Evolutionary conservation across 1,140 invertebrate species (phyloP), one percentile per base, ranked within the genome.

Genomic region (Drosophila sp.): DNA sequence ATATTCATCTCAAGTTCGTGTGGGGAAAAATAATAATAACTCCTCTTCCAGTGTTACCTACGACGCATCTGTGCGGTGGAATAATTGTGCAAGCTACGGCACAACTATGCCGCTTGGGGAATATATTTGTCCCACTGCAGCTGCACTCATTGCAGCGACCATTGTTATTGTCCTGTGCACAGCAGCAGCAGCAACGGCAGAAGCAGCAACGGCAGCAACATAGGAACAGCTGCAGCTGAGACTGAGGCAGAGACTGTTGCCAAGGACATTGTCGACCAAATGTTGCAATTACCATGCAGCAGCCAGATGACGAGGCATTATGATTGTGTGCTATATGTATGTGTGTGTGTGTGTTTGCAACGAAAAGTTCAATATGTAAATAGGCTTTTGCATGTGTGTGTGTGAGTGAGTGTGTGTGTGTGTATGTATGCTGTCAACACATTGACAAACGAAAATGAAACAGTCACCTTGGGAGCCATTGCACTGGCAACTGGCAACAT

Each of bases 391-490:
- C 62, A 67, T 35, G 50, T 47, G 33, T 63, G 35, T 23, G 38
- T 54, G 25, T 44, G 41, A 55, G 40, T 54, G n/a, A 64, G 35
- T 75, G 50, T 66, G 72, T 33, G 47, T 55, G 40, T 63, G 30
- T 57, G 57, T 32, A 56, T 62, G 70, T 66, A 63, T 74, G 69
- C 75, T 85, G 83, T 87, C 83, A 87, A 89, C 83, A 87, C 84
- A 89, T 70, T 32, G 63, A 60, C 84, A 80, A 77, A 80, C 77
- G 85, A 80, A 89, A 89, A 89, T 89, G 77, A 80, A 89, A 89
- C 85, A 80, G 66, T 84, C 84, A 87, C 74, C 84, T 83, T 84
- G 84, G 84, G 84, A 87, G 80, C 82, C 84, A 89, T 87, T 81
- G 66, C 75, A 72, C 71, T 67, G 80, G 77, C 79, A 87, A 86